Base-by-base conservation (phyloP, 2,113 vertebrate genomes). In the Noctilio leporinus region DNA sequence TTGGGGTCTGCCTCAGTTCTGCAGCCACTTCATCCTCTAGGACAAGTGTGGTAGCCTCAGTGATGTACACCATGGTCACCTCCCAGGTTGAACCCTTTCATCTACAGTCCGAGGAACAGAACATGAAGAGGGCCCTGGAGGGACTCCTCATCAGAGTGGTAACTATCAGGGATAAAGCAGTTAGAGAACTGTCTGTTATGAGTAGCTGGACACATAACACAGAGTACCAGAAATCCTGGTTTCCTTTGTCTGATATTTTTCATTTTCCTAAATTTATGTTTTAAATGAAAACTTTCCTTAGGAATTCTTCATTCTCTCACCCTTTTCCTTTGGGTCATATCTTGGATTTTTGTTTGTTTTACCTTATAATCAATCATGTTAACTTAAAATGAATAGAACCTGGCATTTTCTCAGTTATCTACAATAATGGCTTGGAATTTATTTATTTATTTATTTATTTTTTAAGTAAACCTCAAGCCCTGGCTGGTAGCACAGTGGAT, bases 41-140 rank as follows among this genome's bases (percentile, higher is more conserved):
- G 28, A 64, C 10, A 19, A 89, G 69, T 20, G 12, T 84, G 17
- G 62, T 64, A 45, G 80, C 88, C 53, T 95, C 75, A 0, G 77
- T 82, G 51, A 96, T 86, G 80, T 89, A 95, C 87, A 93, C 73
- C 4, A 24, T 65, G 65, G 77, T 94, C 62, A 96, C 94, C 1
- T n/a, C 92, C 86, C 55, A 94, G 96, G 92, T 49, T 97, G 40
- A 92, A 96, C 45, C 83, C 95, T 51, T 87, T 95, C 83, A 94
- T 95, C n/a, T 96, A 96, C 22, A 95, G 91, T 4, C 72, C 95
- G 19, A 57, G 65, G 40, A 94, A 95, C 75, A 94, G 26, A 89
- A 97, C 26, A 86, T 96, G 28, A 93, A 91, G 67, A 65, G 80
- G 3, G 35, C 91, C 26, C 20, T 95, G 19, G n/a, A 3, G 12